Conservation (phyloP, 2,797 vertebrate species). For the Trematomus bernacchii region DNA sequence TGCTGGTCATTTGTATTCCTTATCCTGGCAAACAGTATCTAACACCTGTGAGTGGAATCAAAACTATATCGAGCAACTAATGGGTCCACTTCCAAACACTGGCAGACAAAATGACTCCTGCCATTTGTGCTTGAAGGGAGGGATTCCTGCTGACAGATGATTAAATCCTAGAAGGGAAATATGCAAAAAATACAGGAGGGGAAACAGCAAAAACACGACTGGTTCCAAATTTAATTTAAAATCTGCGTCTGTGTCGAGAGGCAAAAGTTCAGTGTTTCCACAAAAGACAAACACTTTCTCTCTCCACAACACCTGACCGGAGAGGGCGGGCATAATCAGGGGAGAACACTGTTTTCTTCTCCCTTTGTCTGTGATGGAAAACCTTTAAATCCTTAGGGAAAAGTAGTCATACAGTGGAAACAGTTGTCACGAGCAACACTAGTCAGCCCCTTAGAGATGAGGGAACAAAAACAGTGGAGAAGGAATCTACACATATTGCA, state of each 20-base stretch:
- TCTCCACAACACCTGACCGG: neutral
- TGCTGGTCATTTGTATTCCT: constrained; percentile 43
- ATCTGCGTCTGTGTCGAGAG: neutral
- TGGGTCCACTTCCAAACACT: constrained; percentile 78
- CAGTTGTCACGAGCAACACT: constrained; percentile 66
- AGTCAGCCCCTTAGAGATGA: constrained; percentile 33
- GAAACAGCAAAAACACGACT: constrained; percentile 8
- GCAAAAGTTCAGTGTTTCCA: neutral
- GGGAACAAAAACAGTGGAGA: constrained; percentile 40
- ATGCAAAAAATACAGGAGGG: constrained; percentile 17
- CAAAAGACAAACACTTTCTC: neutral
- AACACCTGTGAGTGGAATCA: constrained; percentile 83
- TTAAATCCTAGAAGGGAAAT: constrained; percentile 25
- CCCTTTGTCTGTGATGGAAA: constrained; percentile 76
- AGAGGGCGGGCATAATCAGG: constrained; percentile 28
- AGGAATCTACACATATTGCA: too few relatives aligned
- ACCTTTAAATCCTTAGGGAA: constrained; percentile 68
- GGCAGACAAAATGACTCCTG: constrained; percentile 65
- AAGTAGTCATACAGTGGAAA: constrained; percentile 55
- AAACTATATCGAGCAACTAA: constrained; percentile 78
- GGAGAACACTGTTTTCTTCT: constrained; percentile 42
- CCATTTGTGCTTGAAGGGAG: constrained; percentile 48
- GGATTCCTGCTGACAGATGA: constrained; percentile 43
- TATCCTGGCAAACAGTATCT: constrained; percentile 79
- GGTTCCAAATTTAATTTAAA: constrained; percentile 2